Conservation (phyloP, 2,888 invertebrate genomes). For the Andrena hattorfiana region DNA sequence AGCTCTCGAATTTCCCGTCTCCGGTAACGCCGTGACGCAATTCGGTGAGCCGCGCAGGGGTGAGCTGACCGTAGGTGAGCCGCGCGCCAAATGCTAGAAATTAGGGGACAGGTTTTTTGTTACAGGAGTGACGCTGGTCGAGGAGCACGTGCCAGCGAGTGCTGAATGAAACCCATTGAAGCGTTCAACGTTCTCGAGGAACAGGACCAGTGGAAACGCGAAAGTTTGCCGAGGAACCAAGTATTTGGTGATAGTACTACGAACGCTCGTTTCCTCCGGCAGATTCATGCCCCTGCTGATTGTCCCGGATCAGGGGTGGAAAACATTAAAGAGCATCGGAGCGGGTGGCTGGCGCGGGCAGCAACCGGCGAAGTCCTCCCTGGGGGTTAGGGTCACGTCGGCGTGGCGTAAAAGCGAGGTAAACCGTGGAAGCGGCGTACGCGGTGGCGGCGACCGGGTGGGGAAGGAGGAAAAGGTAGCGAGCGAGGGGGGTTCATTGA, state of each 20-base stretch:
- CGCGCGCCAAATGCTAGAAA: conserved; percentile 1
- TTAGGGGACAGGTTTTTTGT: conserved; percentile 8
- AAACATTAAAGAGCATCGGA: not conserved
- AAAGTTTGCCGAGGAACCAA: too few relatives aligned
- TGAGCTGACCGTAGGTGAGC: conserved; percentile 18
- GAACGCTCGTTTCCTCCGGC: too few relatives aligned
- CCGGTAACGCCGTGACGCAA: conserved; percentile 57
- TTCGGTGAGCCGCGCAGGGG: conserved; percentile 43
- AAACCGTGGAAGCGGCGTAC: conserved; percentile 47
- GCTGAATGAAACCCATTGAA: not conserved
- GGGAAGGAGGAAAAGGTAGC: conserved; percentile 41
- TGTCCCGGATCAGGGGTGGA: not conserved
- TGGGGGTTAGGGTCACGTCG: conserved; percentile 71
- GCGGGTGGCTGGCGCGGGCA: conserved; percentile 58
- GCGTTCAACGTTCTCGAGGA: too few relatives aligned
- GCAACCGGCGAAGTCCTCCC: conserved; percentile 65
- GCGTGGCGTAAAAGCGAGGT: conserved; percentile 50
- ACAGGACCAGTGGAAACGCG: too few relatives aligned
- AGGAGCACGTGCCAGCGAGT: not conserved
- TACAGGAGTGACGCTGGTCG: not conserved
- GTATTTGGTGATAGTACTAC: too few relatives aligned
- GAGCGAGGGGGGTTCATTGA: conserved; percentile 78
- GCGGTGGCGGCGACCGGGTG: conserved; percentile 22
- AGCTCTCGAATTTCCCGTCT: conserved; percentile 59
- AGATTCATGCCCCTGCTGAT: not conserved